These are phyloP conservation scores for Acanthornis magna DNA, from an alignment of 2,797 vertebrate genomes.

Conservation along the genomic window DNA sequence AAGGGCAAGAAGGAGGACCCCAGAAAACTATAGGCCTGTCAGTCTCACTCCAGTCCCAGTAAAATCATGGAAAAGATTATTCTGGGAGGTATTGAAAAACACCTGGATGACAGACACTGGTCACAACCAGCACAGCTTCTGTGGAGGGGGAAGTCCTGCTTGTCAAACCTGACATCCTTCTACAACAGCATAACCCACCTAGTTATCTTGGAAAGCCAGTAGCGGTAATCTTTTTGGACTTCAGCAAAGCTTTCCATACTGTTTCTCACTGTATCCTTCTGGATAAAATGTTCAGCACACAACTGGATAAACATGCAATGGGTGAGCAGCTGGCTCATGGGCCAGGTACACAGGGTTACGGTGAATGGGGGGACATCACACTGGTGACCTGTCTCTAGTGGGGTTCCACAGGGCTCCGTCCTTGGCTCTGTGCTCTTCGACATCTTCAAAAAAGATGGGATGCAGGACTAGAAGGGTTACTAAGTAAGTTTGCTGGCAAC, in stretches of 20 bases:
- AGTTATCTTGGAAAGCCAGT: accelerated
- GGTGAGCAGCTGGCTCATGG: not conserved
- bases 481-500: not conserved
- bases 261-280: not conserved
- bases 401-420: not conserved
- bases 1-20: not conserved
- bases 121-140: not conserved
- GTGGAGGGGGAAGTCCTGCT: not conserved
- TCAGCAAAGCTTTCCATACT: not conserved
- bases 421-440: not conserved
- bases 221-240: not conserved
- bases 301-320: not conserved
- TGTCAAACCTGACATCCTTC: not conserved
- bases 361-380: not conserved
- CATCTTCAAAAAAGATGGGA: not conserved
- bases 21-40: not conserved
- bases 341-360: not conserved
- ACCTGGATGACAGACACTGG: not conserved
- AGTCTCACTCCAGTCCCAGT: not conserved
- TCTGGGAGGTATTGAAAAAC: not conserved
- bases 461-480: not conserved
- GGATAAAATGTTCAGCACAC: not conserved
- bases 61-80: not conserved
- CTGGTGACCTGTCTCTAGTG: not conserved
- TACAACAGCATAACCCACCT: not conserved